phyloP scores from a whole-genome alignment of 2,113 vertebrate genomes.

The human region DNA sequence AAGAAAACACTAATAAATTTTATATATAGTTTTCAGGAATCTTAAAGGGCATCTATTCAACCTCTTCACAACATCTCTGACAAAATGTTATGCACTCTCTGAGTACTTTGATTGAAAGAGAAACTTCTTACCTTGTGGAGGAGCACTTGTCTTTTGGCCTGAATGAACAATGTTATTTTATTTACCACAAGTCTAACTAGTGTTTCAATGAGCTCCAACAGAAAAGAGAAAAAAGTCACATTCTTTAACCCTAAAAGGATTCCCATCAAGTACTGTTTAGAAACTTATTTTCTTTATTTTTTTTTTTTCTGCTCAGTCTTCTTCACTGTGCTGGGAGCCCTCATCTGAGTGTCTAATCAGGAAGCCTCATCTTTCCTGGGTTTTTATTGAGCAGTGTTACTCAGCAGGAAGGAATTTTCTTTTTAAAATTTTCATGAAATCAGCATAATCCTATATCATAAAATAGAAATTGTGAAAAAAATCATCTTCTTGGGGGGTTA shows the following conservation, averaged over 20 bases:
- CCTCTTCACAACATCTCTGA: neutral
- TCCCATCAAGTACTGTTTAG: neutral
- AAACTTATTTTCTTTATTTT: neutral
- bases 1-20: neutral
- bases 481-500: constrained; percentile 65
- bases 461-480: constrained; percentile 18
- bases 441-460: constrained; percentile 66
- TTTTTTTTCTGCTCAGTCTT: neutral
- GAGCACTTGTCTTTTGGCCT: neutral
- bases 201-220: neutral
- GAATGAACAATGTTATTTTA: neutral
- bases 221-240: neutral
- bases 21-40: neutral
- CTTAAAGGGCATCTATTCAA: neutral
- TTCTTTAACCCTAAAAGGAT: neutral
- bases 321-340: neutral
- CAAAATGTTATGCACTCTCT: neutral
- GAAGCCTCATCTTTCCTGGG: neutral
- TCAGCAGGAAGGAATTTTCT: constrained; percentile 52
- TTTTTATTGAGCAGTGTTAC: neutral
- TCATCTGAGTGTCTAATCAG: constrained; percentile 49
- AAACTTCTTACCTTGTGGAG: neutral
- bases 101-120: neutral
- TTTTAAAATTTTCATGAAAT: constrained; percentile 67
- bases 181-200: neutral